A percentile compares a stretch with the other conserved stretches of the same genome.
These are phyloP conservation scores for Muscidifurax raptorellus DNA, from an alignment of 1,140 invertebrate species.

Conservation along the genomic window DNA sequence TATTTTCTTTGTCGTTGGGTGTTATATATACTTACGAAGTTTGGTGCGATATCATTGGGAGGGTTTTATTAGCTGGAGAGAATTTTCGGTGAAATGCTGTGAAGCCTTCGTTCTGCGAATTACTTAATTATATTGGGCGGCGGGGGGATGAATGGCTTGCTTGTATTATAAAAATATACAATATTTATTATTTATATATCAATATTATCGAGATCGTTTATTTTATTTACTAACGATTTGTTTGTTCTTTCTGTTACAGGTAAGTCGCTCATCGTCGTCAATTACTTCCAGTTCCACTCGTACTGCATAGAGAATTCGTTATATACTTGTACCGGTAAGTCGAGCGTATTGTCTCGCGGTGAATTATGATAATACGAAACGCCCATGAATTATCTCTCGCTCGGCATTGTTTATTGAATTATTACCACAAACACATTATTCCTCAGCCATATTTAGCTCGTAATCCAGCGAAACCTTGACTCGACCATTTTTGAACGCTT, in stretches of 20 bases:
- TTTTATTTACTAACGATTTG: background rate
- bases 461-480: background rate
- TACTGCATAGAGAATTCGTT: background rate
- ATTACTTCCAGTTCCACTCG: background rate
- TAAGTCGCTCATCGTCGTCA: constrained; percentile 1
- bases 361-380: constrained; percentile 1
- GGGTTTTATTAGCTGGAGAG: background rate
- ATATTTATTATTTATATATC: no score
- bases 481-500: background rate
- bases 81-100: background rate
- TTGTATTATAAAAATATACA: no score
- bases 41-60: background rate
- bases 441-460: background rate
- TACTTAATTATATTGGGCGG: background rate
- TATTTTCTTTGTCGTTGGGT: background rate
- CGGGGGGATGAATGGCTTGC: background rate
- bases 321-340: constrained; percentile 26
- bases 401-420: background rate
- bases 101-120: background rate
- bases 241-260: constrained; percentile 34
- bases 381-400: background rate
- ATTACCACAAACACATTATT: background rate
- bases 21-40: background rate
- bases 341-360: background rate
- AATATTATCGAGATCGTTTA: background rate